Evolutionary conservation across 2,797 vertebrate species (phyloP).

Genomic region (Tadarida brasiliensis): DNA sequence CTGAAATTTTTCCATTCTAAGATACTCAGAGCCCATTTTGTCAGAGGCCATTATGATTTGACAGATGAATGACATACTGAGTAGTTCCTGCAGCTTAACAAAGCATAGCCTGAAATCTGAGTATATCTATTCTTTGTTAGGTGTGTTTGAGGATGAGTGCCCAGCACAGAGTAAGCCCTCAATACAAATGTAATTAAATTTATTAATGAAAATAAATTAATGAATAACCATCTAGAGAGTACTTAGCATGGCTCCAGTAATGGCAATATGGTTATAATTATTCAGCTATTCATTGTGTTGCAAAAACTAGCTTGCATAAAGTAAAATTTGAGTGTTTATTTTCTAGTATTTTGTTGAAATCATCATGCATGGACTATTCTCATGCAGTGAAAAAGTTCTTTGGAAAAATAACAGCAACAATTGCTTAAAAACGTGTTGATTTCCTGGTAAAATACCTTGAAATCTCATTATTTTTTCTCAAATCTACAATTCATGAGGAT

Average conservation of each 20-base stretch:
- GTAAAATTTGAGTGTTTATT: constrained; percentile 8
- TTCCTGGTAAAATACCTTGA: constrained; percentile 29
- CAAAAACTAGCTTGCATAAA: not conserved
- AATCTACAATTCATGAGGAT: not conserved
- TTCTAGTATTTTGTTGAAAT: constrained; percentile 45
- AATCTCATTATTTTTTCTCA: not conserved
- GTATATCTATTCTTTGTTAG: not conserved
- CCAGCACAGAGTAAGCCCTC: not conserved
- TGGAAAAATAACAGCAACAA: not conserved
- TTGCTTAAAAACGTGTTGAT: not conserved
- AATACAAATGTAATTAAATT: not conserved
- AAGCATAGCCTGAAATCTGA: not conserved
- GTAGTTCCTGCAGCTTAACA: not conserved
- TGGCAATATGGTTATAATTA: not conserved
- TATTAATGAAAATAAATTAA: constrained; percentile 42
- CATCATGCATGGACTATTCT: not conserved
- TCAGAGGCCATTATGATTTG: not conserved
- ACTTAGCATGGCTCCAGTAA: not conserved
- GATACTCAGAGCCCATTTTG: constrained; percentile 20
- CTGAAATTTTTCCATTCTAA: not conserved
- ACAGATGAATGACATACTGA: constrained; percentile 2
- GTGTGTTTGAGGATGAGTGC: not conserved
- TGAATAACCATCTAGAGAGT: not conserved
- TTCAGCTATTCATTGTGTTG: not conserved
- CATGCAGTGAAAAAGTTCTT: not conserved